phyloP scores from a whole-genome alignment of 2,113 vertebrate genomes.

The Peucedramus taeniatus region DNA sequence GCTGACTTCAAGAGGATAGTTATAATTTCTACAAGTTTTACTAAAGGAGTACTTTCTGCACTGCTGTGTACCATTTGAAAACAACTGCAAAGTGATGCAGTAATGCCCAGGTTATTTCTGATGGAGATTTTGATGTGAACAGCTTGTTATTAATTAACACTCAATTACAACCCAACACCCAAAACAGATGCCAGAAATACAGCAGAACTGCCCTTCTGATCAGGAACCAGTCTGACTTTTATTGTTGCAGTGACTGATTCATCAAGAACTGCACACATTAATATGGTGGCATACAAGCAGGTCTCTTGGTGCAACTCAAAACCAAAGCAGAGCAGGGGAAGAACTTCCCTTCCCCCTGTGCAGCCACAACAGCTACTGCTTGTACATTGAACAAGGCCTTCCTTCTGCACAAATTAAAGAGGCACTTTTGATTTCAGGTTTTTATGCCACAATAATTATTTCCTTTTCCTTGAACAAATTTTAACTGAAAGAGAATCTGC shows the following conservation, averaged over 20 bases:
- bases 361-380: neutral
- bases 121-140: neutral
- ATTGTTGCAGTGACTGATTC: neutral
- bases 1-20: neutral
- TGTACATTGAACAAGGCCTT: neutral
- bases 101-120: neutral
- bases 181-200: neutral
- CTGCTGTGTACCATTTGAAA: neutral
- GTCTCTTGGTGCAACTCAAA: neutral
- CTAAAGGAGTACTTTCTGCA: neutral
- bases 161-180: neutral
- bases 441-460: neutral
- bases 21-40: neutral
- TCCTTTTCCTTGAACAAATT: accelerated
- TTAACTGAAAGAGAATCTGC: neutral
- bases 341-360: neutral
- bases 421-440: neutral
- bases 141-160: neutral
- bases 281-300: neutral
- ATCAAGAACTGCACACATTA: neutral
- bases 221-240: neutral
- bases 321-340: neutral
- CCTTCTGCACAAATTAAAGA: neutral
- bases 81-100: neutral
- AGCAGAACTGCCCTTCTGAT: neutral